Base-by-base conservation (phyloP, 2,888 invertebrate species). In the Lasioglossum oenotherae region DNA sequence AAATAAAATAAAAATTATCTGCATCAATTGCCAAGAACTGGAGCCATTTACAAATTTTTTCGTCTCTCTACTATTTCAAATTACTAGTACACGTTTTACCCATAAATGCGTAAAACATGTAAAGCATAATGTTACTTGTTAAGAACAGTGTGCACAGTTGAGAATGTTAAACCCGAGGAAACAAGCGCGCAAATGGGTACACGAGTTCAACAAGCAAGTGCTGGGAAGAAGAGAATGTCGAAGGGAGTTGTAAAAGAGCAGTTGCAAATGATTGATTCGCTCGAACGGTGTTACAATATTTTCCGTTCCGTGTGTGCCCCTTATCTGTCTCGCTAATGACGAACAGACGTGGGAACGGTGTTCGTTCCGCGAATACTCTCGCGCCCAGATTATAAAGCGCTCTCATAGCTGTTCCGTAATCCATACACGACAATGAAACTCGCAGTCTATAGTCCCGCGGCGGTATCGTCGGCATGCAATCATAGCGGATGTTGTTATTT, bases 401-500 rank as follows among this genome's bases (percentile, higher is more conserved):
- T 71, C 23, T 71, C 78, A 73, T 49, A 60, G 73, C 81, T 74
- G 76, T 74, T 77, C 60, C 78, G 74, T 78, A 84, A 87, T 82
- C 79, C 80, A 81, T 81, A 84, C 81, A 81, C 84, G 81, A 87
- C 87, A 87, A 87, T 87, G 87, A 87, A 84, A 84, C 77, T 84
- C 75, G 60, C 78, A 74, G 79, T 84, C 81, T 82, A 85, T 77
- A 81, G 53, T 71, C 81, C 74, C 83, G 78, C 84, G 80, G 79
- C 76, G 78, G 87, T 87, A 87, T 87, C 83, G 82, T 77, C 71
- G 74, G 76, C 72, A 78, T 76, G 86, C 87, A 90, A 91, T 89
- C 87, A 89, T 83, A 86, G 78, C 82, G 85, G 86, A 87, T 89
- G 89, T 89, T 88, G 86, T 89, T 87, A 90, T 90, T 91, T 89